phyloP scores from a whole-genome alignment of 2,888 invertebrate species.

The Cantharis rustica region DNA sequence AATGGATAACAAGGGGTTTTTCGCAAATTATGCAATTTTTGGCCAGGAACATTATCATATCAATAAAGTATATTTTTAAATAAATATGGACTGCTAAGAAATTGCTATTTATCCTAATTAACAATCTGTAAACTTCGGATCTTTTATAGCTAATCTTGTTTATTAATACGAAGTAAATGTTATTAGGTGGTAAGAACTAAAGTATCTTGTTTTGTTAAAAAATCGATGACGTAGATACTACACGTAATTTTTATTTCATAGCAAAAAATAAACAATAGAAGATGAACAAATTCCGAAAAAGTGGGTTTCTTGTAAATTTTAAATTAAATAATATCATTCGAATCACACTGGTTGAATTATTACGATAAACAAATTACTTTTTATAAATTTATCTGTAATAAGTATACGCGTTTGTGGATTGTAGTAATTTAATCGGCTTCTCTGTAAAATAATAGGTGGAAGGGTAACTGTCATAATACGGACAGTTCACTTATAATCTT shows the following conservation, averaged over 20 bases:
- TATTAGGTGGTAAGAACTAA: background rate
- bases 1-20: no score
- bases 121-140: background rate
- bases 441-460: conserved; percentile 22
- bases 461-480: conserved; percentile 21
- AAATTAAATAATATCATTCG: background rate
- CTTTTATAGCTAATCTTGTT: background rate
- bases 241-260: background rate
- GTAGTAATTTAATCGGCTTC: conserved; percentile 6
- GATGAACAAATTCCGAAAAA: background rate
- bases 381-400: background rate
- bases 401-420: background rate
- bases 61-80: no score
- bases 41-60: no score
- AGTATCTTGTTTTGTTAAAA: background rate
- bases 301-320: background rate
- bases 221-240: background rate
- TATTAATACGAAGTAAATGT: background rate
- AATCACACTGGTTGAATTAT: background rate
- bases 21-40: no score
- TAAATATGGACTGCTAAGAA: background rate
- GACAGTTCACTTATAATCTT: conserved; percentile 28
- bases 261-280: background rate
- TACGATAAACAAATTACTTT: background rate
- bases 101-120: background rate